Percentiles rank a stretch among this genome's conserved stretches.
Evolutionary conservation across 2,888 invertebrate genomes (phyloP).

Genomic region (Periphyllus acericola): DNA sequence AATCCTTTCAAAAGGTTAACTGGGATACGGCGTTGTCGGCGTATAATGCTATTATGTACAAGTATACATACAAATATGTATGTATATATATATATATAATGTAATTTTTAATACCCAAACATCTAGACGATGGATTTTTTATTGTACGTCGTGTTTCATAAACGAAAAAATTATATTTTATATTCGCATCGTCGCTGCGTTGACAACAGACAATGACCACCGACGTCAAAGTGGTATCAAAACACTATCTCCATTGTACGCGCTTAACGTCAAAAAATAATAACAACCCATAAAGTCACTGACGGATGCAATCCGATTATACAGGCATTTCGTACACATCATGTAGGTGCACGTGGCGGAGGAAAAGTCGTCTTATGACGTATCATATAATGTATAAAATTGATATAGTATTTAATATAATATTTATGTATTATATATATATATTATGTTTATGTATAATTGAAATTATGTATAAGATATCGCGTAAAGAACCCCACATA

Average conservation of each 20-base stretch:
- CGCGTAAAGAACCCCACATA: neutral
- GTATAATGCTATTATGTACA: slow-evolving; percentile 34
- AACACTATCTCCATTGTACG: slow-evolving; percentile 26
- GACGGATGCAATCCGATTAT: slow-evolving; percentile 50
- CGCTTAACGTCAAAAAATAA: slow-evolving; percentile 53
- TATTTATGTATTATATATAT: no score
- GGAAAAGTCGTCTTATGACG: no score
- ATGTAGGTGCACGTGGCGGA: neutral
- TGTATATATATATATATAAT: neutral
- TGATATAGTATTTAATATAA: no score
- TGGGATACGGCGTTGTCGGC: slow-evolving; percentile 8
- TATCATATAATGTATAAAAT: neutral
- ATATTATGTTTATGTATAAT: neutral
- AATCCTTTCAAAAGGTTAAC: slow-evolving; percentile 58
- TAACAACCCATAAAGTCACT: slow-evolving; percentile 29
- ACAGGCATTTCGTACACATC: neutral
- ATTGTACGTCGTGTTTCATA: neutral
- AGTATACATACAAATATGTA: neutral
- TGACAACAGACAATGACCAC: slow-evolving; percentile 32
- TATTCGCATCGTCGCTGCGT: slow-evolving; percentile 42
- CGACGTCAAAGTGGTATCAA: slow-evolving; percentile 32
- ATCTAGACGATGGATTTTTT: slow-evolving; percentile 22
- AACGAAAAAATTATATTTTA: slow-evolving; percentile 19
- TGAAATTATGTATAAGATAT: neutral
- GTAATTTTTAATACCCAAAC: slow-evolving; percentile 28